phyloP scores from a whole-genome alignment of 1,140 invertebrate genomes.

The Lordiphosa mommai region DNA sequence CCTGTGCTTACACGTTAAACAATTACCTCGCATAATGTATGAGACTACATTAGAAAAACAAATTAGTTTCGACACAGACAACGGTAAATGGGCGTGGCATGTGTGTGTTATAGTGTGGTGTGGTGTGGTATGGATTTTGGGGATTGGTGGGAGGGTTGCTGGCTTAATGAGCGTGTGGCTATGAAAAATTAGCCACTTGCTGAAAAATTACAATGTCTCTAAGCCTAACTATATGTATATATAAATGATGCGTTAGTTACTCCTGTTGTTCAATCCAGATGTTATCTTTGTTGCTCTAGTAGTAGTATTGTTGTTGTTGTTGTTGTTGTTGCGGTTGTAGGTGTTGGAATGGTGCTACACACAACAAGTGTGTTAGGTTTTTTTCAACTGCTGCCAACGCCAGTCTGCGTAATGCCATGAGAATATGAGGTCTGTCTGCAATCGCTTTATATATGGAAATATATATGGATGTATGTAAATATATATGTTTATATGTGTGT shows the following conservation, averaged over 20 bases:
- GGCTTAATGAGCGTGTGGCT: slow-evolving; percentile 67
- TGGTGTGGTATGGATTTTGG: slow-evolving; percentile 21
- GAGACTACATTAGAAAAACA: slow-evolving; percentile 63
- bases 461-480: slow-evolving; percentile 25
- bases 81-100: slow-evolving; percentile 19
- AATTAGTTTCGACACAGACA: slow-evolving; percentile 54
- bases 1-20: slow-evolving; percentile 58
- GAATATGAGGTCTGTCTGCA: slow-evolving; percentile 26
- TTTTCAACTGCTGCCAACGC: slow-evolving; percentile 12
- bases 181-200: slow-evolving; percentile 76
- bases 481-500: slow-evolving; percentile 20
- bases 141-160: slow-evolving; percentile 39
- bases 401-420: slow-evolving; percentile 46
- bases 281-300: slow-evolving; percentile 10
- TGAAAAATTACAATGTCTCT: slow-evolving; percentile 61
- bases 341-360: slow-evolving; percentile 67
- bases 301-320: slow-evolving; percentile 1
- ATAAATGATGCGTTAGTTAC: slow-evolving; percentile 30
- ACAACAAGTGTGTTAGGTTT: slow-evolving; percentile 53
- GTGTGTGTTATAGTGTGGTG: slow-evolving; percentile 5
- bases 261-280: slow-evolving; percentile 4
- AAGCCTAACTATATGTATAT: slow-evolving; percentile 56
- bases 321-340: slow-evolving; percentile 15
- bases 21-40: slow-evolving; percentile 68
- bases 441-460: slow-evolving; percentile 31